Evolutionary conservation across 2,113 vertebrate species (phyloP).

Genomic region (Nycticebus coucang): DNA sequence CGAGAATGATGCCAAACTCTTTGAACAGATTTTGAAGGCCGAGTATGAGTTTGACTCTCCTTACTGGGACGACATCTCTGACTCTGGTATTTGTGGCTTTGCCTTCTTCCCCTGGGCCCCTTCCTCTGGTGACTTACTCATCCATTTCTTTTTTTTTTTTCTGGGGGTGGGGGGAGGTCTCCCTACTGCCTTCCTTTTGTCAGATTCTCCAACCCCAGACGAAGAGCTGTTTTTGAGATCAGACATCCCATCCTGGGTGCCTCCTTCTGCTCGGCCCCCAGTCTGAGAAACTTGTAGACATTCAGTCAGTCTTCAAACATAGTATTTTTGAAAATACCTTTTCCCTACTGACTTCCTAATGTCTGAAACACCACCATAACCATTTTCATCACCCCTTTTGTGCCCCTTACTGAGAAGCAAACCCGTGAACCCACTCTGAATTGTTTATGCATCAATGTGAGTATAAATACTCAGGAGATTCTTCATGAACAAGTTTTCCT

Average conservation of each 20-base stretch:
- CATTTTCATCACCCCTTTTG: background rate
- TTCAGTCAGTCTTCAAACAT: constrained; percentile 7
- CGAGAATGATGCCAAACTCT: constrained; percentile 97
- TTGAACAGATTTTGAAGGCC: constrained; percentile 97
- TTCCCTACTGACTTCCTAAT: background rate
- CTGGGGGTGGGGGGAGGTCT: background rate
- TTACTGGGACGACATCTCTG: constrained; percentile 99
- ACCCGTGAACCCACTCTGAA: background rate
- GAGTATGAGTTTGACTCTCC: constrained; percentile 99
- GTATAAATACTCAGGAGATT: background rate
- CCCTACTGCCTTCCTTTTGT: background rate
- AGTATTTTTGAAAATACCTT: constrained; percentile 15
- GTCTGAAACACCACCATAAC: background rate
- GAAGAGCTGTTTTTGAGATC: background rate
- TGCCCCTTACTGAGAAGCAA: background rate
- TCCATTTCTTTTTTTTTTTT: background rate
- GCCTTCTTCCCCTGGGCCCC: background rate
- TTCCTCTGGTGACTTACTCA: background rate
- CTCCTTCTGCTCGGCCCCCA: background rate
- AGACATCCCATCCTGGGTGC: background rate
- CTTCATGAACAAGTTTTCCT: background rate
- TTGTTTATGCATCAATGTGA: background rate
- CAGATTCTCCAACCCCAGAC: background rate
- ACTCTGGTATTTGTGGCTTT: constrained; percentile 90
- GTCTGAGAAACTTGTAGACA: background rate